phyloP scores from a whole-genome alignment of 2,797 vertebrate species.

The Helicolenus hilgendorfi region DNA sequence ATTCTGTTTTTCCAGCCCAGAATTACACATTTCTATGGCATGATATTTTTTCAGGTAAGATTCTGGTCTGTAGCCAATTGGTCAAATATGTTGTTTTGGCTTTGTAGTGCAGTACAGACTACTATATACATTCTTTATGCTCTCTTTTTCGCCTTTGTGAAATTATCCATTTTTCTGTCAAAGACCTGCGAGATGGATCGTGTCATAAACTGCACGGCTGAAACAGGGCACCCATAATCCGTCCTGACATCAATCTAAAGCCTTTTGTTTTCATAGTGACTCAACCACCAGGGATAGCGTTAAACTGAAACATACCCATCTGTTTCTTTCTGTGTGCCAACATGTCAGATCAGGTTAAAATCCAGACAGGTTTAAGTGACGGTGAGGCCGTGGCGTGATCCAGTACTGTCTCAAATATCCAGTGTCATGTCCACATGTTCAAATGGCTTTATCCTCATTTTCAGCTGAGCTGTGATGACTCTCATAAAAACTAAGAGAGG shows the following conservation, averaged over 20 bases:
- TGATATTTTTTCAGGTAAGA: background rate
- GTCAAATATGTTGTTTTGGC: background rate
- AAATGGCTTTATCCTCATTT: conserved; percentile 61
- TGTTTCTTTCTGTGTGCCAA: conserved; percentile 81
- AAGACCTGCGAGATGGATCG: conserved; percentile 48
- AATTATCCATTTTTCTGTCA: conserved; percentile 53
- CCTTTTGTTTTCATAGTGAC: conserved; percentile 83
- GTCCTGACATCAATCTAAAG: conserved; percentile 81
- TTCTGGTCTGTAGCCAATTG: background rate
- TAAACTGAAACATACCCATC: conserved; percentile 87
- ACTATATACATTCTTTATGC: background rate
- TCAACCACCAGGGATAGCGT: conserved; percentile 67
- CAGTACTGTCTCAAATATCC: conserved; percentile 68
- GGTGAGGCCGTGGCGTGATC: conserved; percentile 74
- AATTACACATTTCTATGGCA: background rate
- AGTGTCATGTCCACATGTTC: conserved; percentile 78
- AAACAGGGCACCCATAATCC: conserved; percentile 68
- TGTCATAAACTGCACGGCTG: conserved; percentile 63
- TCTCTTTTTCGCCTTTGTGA: conserved; percentile 14
- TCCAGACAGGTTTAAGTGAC: conserved; percentile 76
- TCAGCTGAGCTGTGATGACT: conserved; percentile 54
- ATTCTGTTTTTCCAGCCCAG: background rate
- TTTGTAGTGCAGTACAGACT: background rate
- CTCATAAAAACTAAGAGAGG: conserved; percentile 28
- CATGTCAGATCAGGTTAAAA: conserved; percentile 80